A percentile compares a stretch with the other conserved stretches of the same genome.
Evolutionary conservation across 2,888 invertebrate genomes (phyloP).

Genomic region (Syrista parreyssii): DNA sequence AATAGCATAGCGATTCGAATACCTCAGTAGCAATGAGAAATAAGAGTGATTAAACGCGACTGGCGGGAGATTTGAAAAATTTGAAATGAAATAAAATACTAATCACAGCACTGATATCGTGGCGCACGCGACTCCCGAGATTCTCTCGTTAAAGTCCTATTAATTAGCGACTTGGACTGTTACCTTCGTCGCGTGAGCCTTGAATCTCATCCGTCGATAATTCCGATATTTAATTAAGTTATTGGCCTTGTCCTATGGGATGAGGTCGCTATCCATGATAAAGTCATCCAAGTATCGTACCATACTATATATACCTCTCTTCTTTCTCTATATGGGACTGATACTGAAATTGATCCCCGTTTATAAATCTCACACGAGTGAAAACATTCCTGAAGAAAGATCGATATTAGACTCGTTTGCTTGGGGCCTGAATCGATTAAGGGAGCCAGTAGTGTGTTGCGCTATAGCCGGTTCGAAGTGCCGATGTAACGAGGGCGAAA

Average conservation of each 20-base stretch:
- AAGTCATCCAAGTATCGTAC: neutral
- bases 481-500: slow-evolving; percentile 36
- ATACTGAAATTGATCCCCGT: neutral
- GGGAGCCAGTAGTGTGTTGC: slow-evolving; percentile 12
- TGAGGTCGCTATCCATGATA: neutral
- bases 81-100: neutral
- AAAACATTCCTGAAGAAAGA: slow-evolving; percentile 6
- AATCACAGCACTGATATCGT: neutral
- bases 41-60: neutral
- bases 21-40: neutral
- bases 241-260: slow-evolving; percentile 26
- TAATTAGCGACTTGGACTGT: slow-evolving; percentile 32
- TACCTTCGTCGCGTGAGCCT: neutral
- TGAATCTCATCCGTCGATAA: slow-evolving; percentile 3
- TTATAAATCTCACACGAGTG: neutral
- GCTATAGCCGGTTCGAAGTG: slow-evolving; percentile 15
- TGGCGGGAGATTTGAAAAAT: neutral
- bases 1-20: neutral
- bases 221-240: slow-evolving; percentile 42
- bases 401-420: slow-evolving; percentile 21
- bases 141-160: slow-evolving; percentile 40
- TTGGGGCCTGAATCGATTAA: slow-evolving; percentile 28
- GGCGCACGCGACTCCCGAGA: neutral
- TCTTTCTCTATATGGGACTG: neutral
- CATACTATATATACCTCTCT: neutral